phyloP scores from a whole-genome alignment of 2,888 invertebrate genomes.

The Pocota personata region DNA sequence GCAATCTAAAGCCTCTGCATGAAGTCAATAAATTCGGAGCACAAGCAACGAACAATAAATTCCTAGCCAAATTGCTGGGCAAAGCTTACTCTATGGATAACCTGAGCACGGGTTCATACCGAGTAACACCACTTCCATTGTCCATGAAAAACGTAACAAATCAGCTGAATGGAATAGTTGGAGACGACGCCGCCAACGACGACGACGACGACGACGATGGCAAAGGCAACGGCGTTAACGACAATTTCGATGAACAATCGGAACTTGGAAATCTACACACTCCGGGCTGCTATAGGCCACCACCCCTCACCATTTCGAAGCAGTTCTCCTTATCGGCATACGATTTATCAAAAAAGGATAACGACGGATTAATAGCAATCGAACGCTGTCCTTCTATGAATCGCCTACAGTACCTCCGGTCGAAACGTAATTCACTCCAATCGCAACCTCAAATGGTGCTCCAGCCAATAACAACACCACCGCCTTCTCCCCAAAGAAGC shows the following conservation, averaged over 20 bases:
- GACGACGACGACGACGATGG: slow-evolving; percentile 37
- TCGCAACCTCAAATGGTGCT: slow-evolving; percentile 12
- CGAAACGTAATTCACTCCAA: slow-evolving; percentile 40
- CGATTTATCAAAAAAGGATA: slow-evolving; percentile 82
- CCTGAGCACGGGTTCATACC: slow-evolving; percentile 77
- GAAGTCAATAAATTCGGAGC: slow-evolving; percentile 75
- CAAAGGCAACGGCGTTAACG: slow-evolving; percentile 24
- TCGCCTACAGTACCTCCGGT: slow-evolving; percentile 52
- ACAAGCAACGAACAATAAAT: slow-evolving; percentile 82
- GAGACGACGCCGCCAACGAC: slow-evolving; percentile 8
- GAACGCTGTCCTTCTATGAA: slow-evolving; percentile 49
- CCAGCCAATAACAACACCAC: not conserved
- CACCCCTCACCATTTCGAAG: slow-evolving; percentile 77
- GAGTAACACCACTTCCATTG: slow-evolving; percentile 17
- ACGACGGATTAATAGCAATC: slow-evolving; percentile 60
- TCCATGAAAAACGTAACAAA: slow-evolving; percentile 53
- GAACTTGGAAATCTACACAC: slow-evolving; percentile 18
- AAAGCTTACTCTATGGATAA: slow-evolving; percentile 84
- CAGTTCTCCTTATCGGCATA: slow-evolving; percentile 82
- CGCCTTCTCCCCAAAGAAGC: slow-evolving; percentile 31
- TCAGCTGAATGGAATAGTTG: slow-evolving; percentile 25
- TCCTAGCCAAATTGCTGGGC: slow-evolving; percentile 83
- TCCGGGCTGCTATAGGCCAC: slow-evolving; percentile 57
- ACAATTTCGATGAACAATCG: slow-evolving; percentile 50
- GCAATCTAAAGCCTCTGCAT: slow-evolving; percentile 27